Percentiles rank a stretch among this genome's conserved stretches.
These are phyloP conservation scores for Drosophila tsacasi DNA, from an alignment of 1,140 invertebrate genomes.

Conservation along the genomic window DNA sequence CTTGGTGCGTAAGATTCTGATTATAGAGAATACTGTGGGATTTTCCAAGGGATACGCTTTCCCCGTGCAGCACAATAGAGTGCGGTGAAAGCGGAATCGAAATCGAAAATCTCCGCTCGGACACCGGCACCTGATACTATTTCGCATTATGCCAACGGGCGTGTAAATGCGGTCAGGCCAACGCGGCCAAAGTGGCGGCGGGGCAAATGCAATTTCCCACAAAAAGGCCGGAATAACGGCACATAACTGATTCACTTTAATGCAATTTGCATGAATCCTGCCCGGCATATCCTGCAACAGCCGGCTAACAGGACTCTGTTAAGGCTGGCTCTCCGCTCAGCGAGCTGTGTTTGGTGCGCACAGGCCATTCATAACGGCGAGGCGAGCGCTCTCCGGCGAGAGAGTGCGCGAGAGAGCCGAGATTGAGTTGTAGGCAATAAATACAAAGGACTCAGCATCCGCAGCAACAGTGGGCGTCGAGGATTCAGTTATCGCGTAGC, in stretches of 20 bases:
- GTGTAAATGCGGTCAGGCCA: constrained; percentile 41
- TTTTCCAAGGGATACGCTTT: background rate
- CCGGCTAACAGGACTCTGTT: constrained; percentile 50
- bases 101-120: constrained; percentile 11
- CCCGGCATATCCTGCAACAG: constrained; percentile 19
- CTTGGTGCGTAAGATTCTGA: background rate
- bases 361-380: constrained; percentile 67
- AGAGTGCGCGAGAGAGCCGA: constrained; percentile 18
- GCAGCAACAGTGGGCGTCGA: constrained; percentile 63
- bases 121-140: constrained; percentile 13
- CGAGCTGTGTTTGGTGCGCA: constrained; percentile 57
- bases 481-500: constrained; percentile 56
- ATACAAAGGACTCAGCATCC: constrained; percentile 64
- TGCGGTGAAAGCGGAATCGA: constrained; percentile 9
- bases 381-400: constrained; percentile 20
- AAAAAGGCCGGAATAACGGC: constrained; percentile 40
- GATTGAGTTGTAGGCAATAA: constrained; percentile 67
- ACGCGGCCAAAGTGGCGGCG: constrained; percentile 24
- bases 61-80: background rate
- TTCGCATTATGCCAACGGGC: constrained; percentile 22
- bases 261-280: constrained; percentile 61
- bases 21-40: background rate
- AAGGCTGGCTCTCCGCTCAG: constrained; percentile 10
- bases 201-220: constrained; percentile 31
- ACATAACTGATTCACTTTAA: constrained; percentile 65